Percentiles rank a stretch among this genome's conserved stretches.
Conservation (phyloP, 2,888 invertebrate species). For the Chesias legatella region DNA sequence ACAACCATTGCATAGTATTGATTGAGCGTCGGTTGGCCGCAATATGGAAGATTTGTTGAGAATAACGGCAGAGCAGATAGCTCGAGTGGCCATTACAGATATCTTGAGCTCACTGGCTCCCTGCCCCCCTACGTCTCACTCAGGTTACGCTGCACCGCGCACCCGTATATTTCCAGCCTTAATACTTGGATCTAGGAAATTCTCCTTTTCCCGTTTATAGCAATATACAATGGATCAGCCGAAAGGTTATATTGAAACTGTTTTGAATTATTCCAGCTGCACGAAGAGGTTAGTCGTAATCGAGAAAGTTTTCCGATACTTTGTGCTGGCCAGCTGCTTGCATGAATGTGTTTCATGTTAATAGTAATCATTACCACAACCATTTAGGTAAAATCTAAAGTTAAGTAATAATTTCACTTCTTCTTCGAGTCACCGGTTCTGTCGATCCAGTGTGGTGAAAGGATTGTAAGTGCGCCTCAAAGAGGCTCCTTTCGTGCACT, state of each 20-base stretch:
- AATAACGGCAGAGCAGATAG: slow-evolving; percentile 70
- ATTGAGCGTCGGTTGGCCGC: slow-evolving; percentile 62
- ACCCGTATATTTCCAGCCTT: slow-evolving; percentile 41
- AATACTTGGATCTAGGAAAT: slow-evolving; percentile 40
- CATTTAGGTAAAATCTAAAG: no score
- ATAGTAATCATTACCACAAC: no score
- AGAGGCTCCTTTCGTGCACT: no score
- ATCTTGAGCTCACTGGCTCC: slow-evolving; percentile 60
- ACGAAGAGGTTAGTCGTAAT: neutral
- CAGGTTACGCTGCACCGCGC: slow-evolving; percentile 45
- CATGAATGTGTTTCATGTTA: no score
- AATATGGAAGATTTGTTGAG: slow-evolving; percentile 73
- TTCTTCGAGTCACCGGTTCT: no score
- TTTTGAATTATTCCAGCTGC: neutral
- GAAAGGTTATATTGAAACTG: neutral
- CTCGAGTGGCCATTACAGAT: slow-evolving; percentile 76
- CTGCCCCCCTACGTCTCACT: slow-evolving; percentile 59
- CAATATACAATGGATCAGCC: slow-evolving; percentile 31
- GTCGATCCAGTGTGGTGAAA: no score
- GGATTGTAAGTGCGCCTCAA: no score
- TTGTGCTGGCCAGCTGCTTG: no score
- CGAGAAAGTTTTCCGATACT: neutral
- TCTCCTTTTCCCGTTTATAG: slow-evolving; percentile 33
- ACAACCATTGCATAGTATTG: slow-evolving; percentile 51
- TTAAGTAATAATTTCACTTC: no score